Evolutionary conservation across 2,113 vertebrate species (phyloP).

Genomic region (Zingel zingel): DNA sequence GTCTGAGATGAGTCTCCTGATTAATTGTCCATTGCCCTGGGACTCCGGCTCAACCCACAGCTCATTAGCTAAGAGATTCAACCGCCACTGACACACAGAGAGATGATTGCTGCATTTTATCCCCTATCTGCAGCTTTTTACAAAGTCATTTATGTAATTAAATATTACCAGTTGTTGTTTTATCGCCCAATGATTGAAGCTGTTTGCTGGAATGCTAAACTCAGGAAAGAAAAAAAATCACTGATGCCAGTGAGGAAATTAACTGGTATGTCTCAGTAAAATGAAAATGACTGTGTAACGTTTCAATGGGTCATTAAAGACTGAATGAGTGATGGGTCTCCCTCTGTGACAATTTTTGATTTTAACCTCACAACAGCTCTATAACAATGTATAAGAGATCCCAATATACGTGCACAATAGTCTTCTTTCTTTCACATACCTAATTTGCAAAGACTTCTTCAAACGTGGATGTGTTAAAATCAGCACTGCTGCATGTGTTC

Average conservation of each 20-base stretch:
- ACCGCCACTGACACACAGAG: constrained; percentile 51
- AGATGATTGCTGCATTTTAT: constrained; percentile 53
- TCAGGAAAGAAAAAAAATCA: constrained; percentile 21
- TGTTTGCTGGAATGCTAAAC: constrained; percentile 22
- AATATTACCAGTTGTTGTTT: constrained; percentile 65
- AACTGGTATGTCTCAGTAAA: constrained; percentile 7
- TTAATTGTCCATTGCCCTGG: constrained; percentile 74
- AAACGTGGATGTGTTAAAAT: neutral
- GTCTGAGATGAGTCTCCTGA: constrained; percentile 61
- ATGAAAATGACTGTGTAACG: constrained; percentile 15
- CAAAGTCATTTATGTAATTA: constrained; percentile 66
- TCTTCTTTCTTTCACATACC: neutral
- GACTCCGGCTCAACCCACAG: constrained; percentile 65
- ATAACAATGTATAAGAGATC: neutral
- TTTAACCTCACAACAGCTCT: neutral
- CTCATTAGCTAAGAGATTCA: constrained; percentile 66
- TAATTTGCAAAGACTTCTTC: neutral
- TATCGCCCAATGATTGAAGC: constrained; percentile 58
- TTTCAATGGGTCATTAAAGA: constrained; percentile 13
- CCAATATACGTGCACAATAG: neutral
- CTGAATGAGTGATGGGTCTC: neutral
- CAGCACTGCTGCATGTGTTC: neutral
- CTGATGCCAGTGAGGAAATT: constrained; percentile 5
- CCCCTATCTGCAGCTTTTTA: constrained; percentile 54
- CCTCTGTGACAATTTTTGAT: no score